Base-by-base conservation (phyloP, 2,113 vertebrate genomes). In the Podarcis cretensis region DNA sequence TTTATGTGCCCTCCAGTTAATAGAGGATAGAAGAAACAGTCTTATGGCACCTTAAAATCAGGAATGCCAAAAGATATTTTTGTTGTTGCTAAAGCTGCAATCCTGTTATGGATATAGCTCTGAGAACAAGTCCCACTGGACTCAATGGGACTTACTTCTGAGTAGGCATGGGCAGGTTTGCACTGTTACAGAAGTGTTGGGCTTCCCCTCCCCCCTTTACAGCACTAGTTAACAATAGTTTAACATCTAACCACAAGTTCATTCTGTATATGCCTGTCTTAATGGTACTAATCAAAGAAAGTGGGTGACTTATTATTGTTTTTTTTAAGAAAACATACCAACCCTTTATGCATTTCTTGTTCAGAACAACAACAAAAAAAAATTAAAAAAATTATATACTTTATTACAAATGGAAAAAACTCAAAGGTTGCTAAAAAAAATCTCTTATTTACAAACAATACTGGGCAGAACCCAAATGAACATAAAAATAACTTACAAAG, bases 361-460 rank as follows among this genome's bases (percentile, higher is more conserved):
- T 96, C 96, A 98, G 97, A 98, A 98, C 98, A 97, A 95, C 98
- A 98, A 35, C n/a, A 35, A 43, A 40, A 97, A 95, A 98, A 98
- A 97, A 98, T 97, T 85, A 97, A 97, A 98, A 98, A 98, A 98
- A 98, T 97, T 96, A 98, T 98, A 98, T 98, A 98, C 95, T 98
- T 98, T 98, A 98, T 98, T 98, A 99, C 98, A 99, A 99, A 99
- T 97, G 97, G 98, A 98, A 40, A 71, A 86, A 85, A 98, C 99
- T 99, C 98, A 97, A 99, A 69, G 96, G 98, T 98, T 98, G 98
- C 98, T 98, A 97, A 97, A 97, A 97, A 93, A 94, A 95, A 95
- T 89, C 97, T 98, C 98, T 98, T 99, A 99, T 99, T 97, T 99
- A 99, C 98, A 99, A 96, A 98, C 97, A 98, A 97, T 98, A 98